Evolutionary conservation across 1,140 invertebrate species (phyloP).

Genomic region (Onthophagus taurus): DNA sequence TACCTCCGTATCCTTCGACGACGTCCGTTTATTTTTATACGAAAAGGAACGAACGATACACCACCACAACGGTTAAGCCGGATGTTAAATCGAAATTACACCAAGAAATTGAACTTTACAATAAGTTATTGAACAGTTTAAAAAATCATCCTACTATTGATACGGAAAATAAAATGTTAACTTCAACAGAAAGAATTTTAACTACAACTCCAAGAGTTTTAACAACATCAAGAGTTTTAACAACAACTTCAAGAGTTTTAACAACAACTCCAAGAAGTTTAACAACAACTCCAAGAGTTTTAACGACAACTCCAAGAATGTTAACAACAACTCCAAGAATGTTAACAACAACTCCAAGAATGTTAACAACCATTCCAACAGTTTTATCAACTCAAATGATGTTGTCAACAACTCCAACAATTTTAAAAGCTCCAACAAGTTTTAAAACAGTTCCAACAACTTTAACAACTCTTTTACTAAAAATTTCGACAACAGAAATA

Average conservation of each 20-base stretch:
- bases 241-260: not conserved
- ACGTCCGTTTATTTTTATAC: not conserved
- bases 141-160: not conserved
- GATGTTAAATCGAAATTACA: constrained; percentile 1
- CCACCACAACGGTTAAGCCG: constrained; percentile 1
- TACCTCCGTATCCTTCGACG: constrained; percentile 2
- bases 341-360: not conserved
- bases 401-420: not conserved
- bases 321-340: not conserved
- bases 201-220: not conserved
- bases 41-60: not conserved
- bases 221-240: not conserved
- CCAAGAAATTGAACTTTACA: constrained; percentile 7
- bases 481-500: not conserved
- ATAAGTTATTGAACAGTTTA: constrained; percentile 1
- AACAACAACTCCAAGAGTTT: not conserved
- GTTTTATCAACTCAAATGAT: too few species aligned
- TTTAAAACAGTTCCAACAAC: not conserved
- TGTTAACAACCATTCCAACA: not conserved
- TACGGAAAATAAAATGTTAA: not conserved
- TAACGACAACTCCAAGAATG: not conserved
- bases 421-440: not conserved
- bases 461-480: not conserved
- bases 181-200: not conserved
- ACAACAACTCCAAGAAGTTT: not conserved